Base-by-base conservation (phyloP, 2,113 vertebrate genomes). In the Ceyx margarethae region DNA sequence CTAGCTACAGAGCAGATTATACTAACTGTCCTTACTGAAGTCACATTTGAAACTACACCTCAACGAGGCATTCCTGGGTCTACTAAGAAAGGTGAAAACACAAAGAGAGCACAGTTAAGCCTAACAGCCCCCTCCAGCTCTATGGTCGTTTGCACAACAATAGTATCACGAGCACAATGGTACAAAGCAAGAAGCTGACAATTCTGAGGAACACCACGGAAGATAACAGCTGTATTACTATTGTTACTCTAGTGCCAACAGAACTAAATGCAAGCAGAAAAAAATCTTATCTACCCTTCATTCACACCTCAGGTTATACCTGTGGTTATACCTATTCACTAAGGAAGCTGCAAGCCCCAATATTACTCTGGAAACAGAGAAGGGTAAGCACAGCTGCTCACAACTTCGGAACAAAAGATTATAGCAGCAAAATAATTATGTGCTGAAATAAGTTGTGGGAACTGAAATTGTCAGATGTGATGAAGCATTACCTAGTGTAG, bases 401-500 rank as follows among this genome's bases (percentile, higher is more conserved):
- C 51, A 85, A 77, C 29, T 75, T n/a, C 16, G 6, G 35, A 89
- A 85, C 13, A 50, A 45, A 64, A 73, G 13, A 57, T 16, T 37
- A 73, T 1, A 82, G 58, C 58, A 79, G 35, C 25, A 65, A 73
- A 92, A 60, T 45, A 86, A 73, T 43, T 42, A 21, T 6, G 64
- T 74, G 56, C 64, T 56, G 46, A 91, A 89, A 57, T 74, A 77
- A 91, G 5, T 31, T 51, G 51, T 2, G 6, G 37, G 54, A 95
- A 94, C 76, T 56, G 65, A 79, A 90, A 87, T 33, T 80, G 64
- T 64, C 85, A 80, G 60, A 51, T 51, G 60, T 26, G 33, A 73
- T 20, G 14, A 22, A 81, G 40, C 57, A 64, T 46, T 88, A 62
- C 20, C 68, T 66, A 23, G 22, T 3, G 16, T 19, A 72, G 43